phyloP scores from a whole-genome alignment of 2,113 vertebrate genomes.

The Coptodon rendalli region DNA sequence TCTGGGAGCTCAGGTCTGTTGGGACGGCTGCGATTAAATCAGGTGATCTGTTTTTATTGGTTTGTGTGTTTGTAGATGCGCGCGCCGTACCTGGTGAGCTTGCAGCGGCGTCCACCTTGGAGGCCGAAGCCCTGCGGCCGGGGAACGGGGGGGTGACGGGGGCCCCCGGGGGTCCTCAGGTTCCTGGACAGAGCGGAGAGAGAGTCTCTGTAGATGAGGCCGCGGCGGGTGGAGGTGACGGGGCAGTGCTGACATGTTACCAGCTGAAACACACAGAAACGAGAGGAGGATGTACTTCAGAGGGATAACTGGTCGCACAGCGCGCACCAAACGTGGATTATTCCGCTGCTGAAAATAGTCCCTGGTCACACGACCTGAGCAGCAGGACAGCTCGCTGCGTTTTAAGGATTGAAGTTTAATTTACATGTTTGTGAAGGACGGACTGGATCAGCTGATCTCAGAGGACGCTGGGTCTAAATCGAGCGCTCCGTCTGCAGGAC shows the following conservation, averaged over 20 bases:
- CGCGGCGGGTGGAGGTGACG: neutral
- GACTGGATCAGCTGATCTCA: neutral
- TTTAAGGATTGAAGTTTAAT: neutral
- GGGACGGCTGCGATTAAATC: rapidly evolving
- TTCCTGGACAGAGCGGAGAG: constrained; percentile 27
- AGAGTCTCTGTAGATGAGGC: constrained; percentile 41
- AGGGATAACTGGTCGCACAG: neutral
- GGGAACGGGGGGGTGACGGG: rapidly evolving
- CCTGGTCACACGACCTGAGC: neutral
- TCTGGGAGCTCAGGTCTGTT: constrained; percentile 12
- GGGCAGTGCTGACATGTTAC: constrained; percentile 33
- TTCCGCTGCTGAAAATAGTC: neutral
- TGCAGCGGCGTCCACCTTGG: neutral
- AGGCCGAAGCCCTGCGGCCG: neutral
- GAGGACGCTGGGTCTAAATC: neutral
- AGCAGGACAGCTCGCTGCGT: neutral
- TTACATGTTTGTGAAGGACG: neutral
- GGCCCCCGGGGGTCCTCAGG: neutral
- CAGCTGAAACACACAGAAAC: constrained; percentile 1
- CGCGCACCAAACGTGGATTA: neutral
- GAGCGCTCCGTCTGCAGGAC: neutral
- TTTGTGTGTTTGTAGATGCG: rapidly evolving
- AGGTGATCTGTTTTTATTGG: neutral
- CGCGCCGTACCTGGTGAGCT: neutral
- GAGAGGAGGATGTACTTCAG: neutral